Evolutionary conservation across 2,113 vertebrate species (phyloP).

Genomic region (Suricata suricatta): DNA sequence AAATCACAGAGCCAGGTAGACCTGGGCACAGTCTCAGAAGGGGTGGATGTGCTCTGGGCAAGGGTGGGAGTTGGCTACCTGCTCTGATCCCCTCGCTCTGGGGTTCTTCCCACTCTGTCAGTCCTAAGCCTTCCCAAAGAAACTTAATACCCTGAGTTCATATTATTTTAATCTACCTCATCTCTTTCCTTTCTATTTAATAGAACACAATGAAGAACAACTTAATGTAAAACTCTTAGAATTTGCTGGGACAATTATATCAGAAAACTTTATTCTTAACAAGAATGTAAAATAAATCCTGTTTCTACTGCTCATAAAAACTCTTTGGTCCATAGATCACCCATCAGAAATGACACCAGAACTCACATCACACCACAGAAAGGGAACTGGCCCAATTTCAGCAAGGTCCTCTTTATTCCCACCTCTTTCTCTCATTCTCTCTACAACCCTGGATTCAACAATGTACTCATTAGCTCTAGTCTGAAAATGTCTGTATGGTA

Average conservation of each 20-base stretch:
- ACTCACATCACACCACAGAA: not conserved
- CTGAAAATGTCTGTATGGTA: not conserved
- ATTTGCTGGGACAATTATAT: not conserved
- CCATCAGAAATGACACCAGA: not conserved
- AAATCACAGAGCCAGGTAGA: not conserved
- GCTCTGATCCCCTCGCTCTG: not conserved
- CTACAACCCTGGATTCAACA: not conserved
- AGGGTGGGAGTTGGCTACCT: not conserved
- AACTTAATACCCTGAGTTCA: not conserved
- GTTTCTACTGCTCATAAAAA: not conserved
- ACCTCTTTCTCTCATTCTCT: not conserved
- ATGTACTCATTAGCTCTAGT: not conserved
- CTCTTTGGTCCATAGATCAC: not conserved
- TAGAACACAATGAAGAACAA: not conserved
- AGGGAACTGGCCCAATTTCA: not conserved
- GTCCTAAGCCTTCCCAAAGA: not conserved
- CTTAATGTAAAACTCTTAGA: not conserved
- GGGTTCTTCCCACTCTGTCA: not conserved
- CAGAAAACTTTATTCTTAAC: not conserved
- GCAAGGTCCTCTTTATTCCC: too few species aligned
- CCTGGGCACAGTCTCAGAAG: not conserved
- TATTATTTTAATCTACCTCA: not conserved
- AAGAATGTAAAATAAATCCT: not conserved
- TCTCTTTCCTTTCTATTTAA: not conserved
- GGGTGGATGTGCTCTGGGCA: not conserved